These are phyloP conservation scores for Germaria angustata DNA, from an alignment of 2,888 invertebrate species.

Conservation along the genomic window DNA sequence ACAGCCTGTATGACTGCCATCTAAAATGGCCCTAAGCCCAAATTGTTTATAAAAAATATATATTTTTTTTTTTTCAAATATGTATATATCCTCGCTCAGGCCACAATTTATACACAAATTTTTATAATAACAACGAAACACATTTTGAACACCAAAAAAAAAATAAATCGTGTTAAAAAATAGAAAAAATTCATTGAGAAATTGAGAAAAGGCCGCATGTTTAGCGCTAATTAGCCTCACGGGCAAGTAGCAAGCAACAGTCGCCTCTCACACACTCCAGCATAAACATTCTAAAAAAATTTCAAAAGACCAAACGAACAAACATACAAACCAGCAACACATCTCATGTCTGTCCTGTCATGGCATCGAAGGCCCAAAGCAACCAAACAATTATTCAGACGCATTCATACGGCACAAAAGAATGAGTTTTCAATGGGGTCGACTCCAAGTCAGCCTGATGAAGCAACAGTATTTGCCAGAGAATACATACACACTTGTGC, in stretches of 20 bases:
- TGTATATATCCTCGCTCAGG: background rate
- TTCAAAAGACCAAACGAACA: slow-evolving; percentile 7
- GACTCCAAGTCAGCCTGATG: background rate
- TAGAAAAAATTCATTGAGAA: background rate
- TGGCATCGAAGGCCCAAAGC: background rate
- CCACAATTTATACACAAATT: slow-evolving; percentile 13
- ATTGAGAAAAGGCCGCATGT: slow-evolving; percentile 43
- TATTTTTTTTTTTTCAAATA: too few species aligned
- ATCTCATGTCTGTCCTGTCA: background rate
- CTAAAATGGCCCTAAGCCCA: slow-evolving; percentile 32
- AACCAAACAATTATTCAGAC: slow-evolving; percentile 24
- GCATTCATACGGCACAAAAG: background rate
- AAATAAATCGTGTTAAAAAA: background rate
- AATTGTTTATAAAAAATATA: slow-evolving; percentile 36
- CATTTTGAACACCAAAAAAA: background rate
- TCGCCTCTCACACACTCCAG: background rate
- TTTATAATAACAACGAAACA: slow-evolving; percentile 12
- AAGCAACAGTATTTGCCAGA: slow-evolving; percentile 36
- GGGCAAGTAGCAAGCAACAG: slow-evolving; percentile 54
- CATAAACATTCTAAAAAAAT: background rate
- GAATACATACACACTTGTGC: background rate
- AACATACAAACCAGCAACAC: background rate
- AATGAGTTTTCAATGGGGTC: background rate
- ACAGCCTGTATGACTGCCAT: background rate
- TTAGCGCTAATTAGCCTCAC: slow-evolving; percentile 66